Evolutionary conservation across 1,140 invertebrate genomes (phyloP).

Genomic region (Drosophila fuyamai): DNA sequence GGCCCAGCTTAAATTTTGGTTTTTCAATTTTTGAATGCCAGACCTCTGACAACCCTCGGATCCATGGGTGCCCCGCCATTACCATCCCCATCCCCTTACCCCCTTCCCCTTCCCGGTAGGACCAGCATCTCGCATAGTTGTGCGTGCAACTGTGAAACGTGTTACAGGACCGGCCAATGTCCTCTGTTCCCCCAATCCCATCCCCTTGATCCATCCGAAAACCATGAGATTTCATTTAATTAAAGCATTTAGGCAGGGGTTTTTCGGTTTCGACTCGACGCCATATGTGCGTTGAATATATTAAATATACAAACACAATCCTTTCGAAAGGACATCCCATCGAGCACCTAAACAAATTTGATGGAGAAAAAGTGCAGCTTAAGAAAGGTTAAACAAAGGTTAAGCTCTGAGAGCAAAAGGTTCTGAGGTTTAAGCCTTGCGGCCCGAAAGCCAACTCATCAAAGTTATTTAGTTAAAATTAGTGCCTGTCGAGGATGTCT

Average conservation of each 20-base stretch:
- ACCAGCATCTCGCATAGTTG: slow-evolving; percentile 66
- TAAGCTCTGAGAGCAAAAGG: slow-evolving; percentile 43
- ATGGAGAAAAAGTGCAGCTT: slow-evolving; percentile 41
- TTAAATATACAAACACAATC: slow-evolving; percentile 70
- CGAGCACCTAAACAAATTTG: slow-evolving; percentile 67
- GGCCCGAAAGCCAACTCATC: slow-evolving; percentile 65
- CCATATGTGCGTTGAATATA: slow-evolving; percentile 81
- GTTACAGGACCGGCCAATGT: slow-evolving; percentile 55
- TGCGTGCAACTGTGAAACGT: slow-evolving; percentile 80
- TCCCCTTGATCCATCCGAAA: slow-evolving; percentile 41
- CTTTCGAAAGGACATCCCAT: slow-evolving; percentile 58
- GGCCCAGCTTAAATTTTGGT: slow-evolving; percentile 80
- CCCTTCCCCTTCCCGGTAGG: background rate
- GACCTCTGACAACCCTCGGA: slow-evolving; percentile 43
- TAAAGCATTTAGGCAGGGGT: slow-evolving; percentile 70
- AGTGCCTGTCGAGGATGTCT: slow-evolving; percentile 78
- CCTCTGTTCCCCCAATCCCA: slow-evolving; percentile 6
- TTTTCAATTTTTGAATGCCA: slow-evolving; percentile 83
- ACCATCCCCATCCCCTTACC: background rate
- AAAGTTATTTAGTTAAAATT: slow-evolving; percentile 82
- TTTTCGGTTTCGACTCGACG: slow-evolving; percentile 62
- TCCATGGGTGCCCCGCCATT: background rate
- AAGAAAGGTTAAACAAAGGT: slow-evolving; percentile 68
- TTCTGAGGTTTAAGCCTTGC: slow-evolving; percentile 27
- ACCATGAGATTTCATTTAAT: slow-evolving; percentile 83